These are phyloP conservation scores for Sinocyclocheilus anshuiensis DNA, from an alignment of 2,113 vertebrate species.

Conservation along the genomic window DNA sequence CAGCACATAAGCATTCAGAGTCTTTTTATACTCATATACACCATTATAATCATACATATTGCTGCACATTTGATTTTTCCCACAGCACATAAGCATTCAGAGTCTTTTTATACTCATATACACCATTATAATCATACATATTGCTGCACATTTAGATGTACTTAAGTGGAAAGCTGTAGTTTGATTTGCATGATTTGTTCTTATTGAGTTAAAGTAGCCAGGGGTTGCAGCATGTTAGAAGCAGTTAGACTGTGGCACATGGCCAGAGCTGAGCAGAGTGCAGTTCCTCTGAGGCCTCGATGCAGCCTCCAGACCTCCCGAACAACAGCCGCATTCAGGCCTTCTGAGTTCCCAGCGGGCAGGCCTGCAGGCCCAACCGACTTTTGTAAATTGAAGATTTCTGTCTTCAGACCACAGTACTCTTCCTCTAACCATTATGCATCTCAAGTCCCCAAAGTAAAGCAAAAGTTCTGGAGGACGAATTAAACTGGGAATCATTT, in stretches of 20 bases:
- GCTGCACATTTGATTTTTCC: slow-evolving; percentile 1
- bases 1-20: not conserved
- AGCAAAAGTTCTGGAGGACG: not conserved
- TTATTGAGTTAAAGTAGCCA: slow-evolving; percentile 8
- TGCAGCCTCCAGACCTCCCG: slow-evolving; percentile 25
- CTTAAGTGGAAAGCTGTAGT: not conserved
- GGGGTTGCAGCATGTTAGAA: slow-evolving; percentile 1
- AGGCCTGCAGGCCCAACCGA: not conserved
- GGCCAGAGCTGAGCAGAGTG: slow-evolving; percentile 19
- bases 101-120: not conserved
- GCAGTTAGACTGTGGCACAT: slow-evolving; percentile 29
- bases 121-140: not conserved
- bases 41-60: not conserved
- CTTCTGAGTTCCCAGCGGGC: not conserved
- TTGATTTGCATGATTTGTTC: not conserved
- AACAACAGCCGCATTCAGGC: slow-evolving; percentile 52
- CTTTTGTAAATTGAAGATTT: slow-evolving; percentile 7
- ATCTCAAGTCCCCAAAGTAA: not conserved
- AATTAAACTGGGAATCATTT: not conserved
- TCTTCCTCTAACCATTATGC: slow-evolving; percentile 20
- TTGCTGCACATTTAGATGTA: not conserved
- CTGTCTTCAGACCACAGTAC: not conserved
- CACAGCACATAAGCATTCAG: not conserved
- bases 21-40: not conserved
- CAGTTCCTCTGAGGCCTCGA: slow-evolving; percentile 23